Conservation (phyloP, 2,888 invertebrate genomes). For the Mylabris sibirica region DNA sequence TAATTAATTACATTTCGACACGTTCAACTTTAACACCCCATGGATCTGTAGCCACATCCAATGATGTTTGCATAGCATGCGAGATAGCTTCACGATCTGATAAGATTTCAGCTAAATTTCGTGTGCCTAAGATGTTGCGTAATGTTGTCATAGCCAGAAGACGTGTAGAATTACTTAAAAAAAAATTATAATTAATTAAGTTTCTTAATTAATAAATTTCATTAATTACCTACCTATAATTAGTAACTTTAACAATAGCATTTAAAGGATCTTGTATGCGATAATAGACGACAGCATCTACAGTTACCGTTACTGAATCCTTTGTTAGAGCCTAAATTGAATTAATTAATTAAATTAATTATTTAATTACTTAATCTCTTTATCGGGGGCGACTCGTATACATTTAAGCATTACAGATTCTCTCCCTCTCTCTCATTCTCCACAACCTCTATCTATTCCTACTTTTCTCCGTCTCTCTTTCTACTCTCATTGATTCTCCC, state of each 20-base stretch:
- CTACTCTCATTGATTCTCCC: too few relatives aligned
- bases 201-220: too few relatives aligned
- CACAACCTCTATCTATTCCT: too few relatives aligned
- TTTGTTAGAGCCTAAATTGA: slow-evolving; percentile 79
- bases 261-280: slow-evolving; percentile 80
- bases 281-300: slow-evolving; percentile 89
- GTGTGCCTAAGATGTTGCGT: slow-evolving; percentile 90
- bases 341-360: slow-evolving; percentile 20
- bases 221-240: slow-evolving; percentile 68
- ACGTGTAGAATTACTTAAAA: slow-evolving; percentile 77
- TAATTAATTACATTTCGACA: slow-evolving; percentile 84
- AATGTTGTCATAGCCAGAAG: slow-evolving; percentile 85
- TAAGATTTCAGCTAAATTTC: slow-evolving; percentile 89
- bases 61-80: slow-evolving; percentile 84
- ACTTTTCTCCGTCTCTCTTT: too few relatives aligned
- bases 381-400: too few relatives aligned
- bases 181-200: slow-evolving; percentile 25
- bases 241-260: slow-evolving; percentile 77
- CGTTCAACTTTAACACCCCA: slow-evolving; percentile 95
- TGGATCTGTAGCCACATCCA: slow-evolving; percentile 88
- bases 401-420: too few relatives aligned
- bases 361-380: slow-evolving; percentile 16
- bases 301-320: slow-evolving; percentile 93
- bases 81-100: slow-evolving; percentile 93
- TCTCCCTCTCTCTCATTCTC: too few relatives aligned